phyloP scores from a whole-genome alignment of 2,113 vertebrate species.

The Urocitellus parryii region DNA sequence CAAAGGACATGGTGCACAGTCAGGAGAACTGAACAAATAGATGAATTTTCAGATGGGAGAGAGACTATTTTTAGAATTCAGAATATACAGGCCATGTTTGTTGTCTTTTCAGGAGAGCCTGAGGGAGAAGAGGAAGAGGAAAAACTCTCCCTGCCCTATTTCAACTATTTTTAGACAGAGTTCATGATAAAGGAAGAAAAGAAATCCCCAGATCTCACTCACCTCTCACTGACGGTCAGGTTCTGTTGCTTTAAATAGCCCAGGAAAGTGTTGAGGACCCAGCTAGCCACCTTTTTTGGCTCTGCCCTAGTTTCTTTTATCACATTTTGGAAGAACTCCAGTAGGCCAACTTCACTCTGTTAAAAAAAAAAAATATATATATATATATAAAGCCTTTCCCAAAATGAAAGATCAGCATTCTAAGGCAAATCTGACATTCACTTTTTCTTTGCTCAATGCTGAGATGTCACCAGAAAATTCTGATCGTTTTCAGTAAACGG shows the following conservation, averaged over 20 bases:
- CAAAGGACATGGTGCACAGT: not conserved
- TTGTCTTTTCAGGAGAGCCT: not conserved
- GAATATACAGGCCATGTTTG: not conserved
- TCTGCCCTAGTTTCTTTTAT: slow-evolving; percentile 90
- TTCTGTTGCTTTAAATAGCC: slow-evolving; percentile 92
- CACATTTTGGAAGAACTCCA: slow-evolving; percentile 94
- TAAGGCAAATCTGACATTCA: not conserved
- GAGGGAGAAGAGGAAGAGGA: not conserved
- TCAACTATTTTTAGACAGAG: not conserved
- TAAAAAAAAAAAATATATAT: slow-evolving; percentile 20
- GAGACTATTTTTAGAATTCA: not conserved
- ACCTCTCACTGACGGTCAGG: slow-evolving; percentile 94
- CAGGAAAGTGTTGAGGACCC: slow-evolving; percentile 94
- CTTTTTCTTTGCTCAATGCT: not conserved
- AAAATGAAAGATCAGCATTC: slow-evolving; percentile 53
- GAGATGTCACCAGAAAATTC: slow-evolving; percentile 8
- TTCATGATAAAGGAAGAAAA: slow-evolving; percentile 16
- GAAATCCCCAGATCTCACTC: slow-evolving; percentile 73
- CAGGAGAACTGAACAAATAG: not conserved
- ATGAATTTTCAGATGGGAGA: not conserved
- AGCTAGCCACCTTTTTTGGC: slow-evolving; percentile 95
- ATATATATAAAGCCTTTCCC: not conserved
- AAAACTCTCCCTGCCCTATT: not conserved
- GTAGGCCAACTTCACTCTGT: slow-evolving; percentile 95
- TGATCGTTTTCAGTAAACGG: not conserved